Base-by-base conservation (phyloP, 2,113 vertebrate genomes). In the Marmota monax region DNA sequence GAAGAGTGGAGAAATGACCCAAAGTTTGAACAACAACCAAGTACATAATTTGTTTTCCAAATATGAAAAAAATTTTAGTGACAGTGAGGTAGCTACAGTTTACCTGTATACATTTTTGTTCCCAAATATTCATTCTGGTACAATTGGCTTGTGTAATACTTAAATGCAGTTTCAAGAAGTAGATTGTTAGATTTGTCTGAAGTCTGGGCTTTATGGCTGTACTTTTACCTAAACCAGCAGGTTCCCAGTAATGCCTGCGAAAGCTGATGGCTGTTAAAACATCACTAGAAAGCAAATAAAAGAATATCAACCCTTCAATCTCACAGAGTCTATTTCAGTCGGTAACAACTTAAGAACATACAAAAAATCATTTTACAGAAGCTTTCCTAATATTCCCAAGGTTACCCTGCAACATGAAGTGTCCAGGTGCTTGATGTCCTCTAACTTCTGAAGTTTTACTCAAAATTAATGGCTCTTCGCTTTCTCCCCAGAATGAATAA, bases 31-130 rank as follows among this genome's bases (percentile, higher is more conserved):
- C 84, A 1, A 93, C 6, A 12, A 53, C 20, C 42, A 95, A 92
- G 34, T 80, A 80, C 8, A 76, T 34, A 90, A 89, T 58, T 45
- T 84, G 14, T 91, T 61, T 94, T 93, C 73, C 96, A 45, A 84
- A 2, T 58, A 92, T 72, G 56, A 39, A 77, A 91, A 86, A 95
- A 82, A 72, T 84, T 76, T 92, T 69, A 94, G 56, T 48, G 76
- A 86, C 61, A 79, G 23, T 94, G 97, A 98, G 96, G 95, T 97
- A 96, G 96, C 39, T 95, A 76, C 13, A 91, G 76, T 83, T 92
- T 73, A 96, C 53, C 77, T 89, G 90, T 74, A 87, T 79, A 80
- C 22, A 85, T 67, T 85, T 94, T 77, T 88, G 73, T 58, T 69
- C 85, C 16, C 89, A 88, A 89, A 96, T 69, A 90, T 63, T 93